A percentile compares a stretch with the other conserved stretches of the same genome.
These are phyloP conservation scores for Drosophila carrolli DNA, from an alignment of 1,140 invertebrate species.

Conservation along the genomic window DNA sequence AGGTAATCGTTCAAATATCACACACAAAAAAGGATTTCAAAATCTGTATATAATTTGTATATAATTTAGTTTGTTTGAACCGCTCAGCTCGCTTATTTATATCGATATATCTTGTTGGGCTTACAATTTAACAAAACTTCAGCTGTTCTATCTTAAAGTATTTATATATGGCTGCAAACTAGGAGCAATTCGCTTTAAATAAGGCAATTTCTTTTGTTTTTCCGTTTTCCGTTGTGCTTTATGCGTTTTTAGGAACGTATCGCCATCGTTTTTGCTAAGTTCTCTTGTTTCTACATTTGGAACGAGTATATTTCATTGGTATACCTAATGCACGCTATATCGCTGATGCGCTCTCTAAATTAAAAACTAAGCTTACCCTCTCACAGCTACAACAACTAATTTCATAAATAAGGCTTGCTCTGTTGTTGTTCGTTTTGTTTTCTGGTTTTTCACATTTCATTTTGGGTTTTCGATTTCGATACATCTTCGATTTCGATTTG, in stretches of 20 bases:
- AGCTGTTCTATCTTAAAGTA: conserved; percentile 46
- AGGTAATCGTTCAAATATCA: conserved; percentile 35
- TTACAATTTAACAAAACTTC: conserved; percentile 52
- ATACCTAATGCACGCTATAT: conserved; percentile 51
- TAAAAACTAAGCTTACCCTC: conserved; percentile 73
- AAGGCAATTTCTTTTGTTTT: conserved; percentile 58
- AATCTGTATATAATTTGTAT: conserved; percentile 32
- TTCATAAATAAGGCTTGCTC: conserved; percentile 79
- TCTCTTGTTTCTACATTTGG: conserved; percentile 47
- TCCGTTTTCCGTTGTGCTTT: conserved; percentile 41
- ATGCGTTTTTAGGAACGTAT: conserved; percentile 72
- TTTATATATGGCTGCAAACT: conserved; percentile 71
- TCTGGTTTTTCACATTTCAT: conserved; percentile 15
- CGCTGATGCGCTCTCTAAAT: conserved; percentile 71
- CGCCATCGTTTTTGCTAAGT: conserved; percentile 64
- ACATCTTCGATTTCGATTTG: conserved; percentile 2
- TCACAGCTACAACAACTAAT: conserved; percentile 69
- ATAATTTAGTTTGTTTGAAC: conserved; percentile 15
- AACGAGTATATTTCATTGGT: conserved; percentile 53
- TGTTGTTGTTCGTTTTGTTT: conserved; percentile 8
- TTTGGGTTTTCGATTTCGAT: conserved; percentile 25
- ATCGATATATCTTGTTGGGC: conserved; percentile 18
- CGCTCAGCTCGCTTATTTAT: conserved; percentile 42
- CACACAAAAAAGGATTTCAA: conserved; percentile 20
- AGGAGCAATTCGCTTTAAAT: conserved; percentile 74